Conservation (phyloP, 1,140 invertebrate genomes). For the Drosophila varians region DNA sequence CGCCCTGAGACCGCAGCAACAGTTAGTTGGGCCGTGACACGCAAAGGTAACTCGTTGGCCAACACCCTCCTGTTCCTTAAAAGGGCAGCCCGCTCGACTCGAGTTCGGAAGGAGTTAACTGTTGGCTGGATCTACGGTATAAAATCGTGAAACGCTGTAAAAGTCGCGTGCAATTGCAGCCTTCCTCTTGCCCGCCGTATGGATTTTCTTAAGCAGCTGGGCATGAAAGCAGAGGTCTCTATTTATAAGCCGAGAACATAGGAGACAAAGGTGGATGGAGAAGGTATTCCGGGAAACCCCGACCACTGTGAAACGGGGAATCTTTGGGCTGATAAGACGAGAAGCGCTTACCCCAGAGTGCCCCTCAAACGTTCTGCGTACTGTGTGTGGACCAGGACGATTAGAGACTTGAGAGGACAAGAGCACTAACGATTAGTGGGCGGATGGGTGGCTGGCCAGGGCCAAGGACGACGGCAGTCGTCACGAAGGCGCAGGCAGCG, state of each 20-base stretch:
- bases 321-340: slow-evolving; percentile 42
- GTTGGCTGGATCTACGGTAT: background rate
- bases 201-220: slow-evolving; percentile 46
- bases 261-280: background rate
- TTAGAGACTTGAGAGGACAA: slow-evolving; percentile 8
- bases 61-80: background rate
- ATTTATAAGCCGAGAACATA: slow-evolving; percentile 24
- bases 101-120: slow-evolving; percentile 16
- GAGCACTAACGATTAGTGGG: slow-evolving; percentile 15
- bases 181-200: slow-evolving; percentile 27
- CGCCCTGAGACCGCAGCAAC: slow-evolving; percentile 40
- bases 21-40: slow-evolving; percentile 61
- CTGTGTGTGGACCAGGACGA: slow-evolving; percentile 37
- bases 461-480: slow-evolving; percentile 44
- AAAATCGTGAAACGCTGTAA: slow-evolving; percentile 4
- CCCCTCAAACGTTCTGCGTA: slow-evolving; percentile 16
- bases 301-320: background rate
- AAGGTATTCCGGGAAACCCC: background rate
- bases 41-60: slow-evolving; percentile 33
- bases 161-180: slow-evolving; percentile 46
- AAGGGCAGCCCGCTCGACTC: background rate
- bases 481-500: slow-evolving; percentile 28
- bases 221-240: slow-evolving; percentile 4
- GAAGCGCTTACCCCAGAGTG: slow-evolving; percentile 5
- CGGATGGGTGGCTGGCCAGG: slow-evolving; percentile 17